These are phyloP conservation scores for Mormoops blainvillei DNA, from an alignment of 2,113 vertebrate species.

Conservation along the genomic window DNA sequence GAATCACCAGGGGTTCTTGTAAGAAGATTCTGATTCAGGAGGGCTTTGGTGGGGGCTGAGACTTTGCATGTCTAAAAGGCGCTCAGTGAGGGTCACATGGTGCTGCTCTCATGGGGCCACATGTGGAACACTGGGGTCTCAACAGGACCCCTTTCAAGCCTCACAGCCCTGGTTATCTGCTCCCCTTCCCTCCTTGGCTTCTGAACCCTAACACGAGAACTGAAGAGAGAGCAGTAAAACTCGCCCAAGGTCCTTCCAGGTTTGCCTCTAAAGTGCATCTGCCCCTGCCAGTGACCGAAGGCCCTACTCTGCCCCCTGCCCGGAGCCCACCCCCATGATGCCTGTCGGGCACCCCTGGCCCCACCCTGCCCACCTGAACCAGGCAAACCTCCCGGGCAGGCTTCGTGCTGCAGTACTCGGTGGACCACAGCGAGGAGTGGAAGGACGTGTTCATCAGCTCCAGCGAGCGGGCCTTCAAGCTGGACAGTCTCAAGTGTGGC, in stretches of 20 bases:
- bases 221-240: not conserved
- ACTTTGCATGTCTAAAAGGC: not conserved
- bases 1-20: not conserved
- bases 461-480: slow-evolving; percentile 92
- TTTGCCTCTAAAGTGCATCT: not conserved
- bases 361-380: not conserved
- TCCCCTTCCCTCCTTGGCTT: not conserved
- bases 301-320: not conserved
- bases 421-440: slow-evolving; percentile 99
- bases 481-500: slow-evolving; percentile 96
- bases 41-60: not conserved
- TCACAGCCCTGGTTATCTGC: not conserved
- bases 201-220: not conserved
- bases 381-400: slow-evolving; percentile 77
- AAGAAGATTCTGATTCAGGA: not conserved
- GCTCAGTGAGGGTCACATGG: not conserved
- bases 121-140: not conserved
- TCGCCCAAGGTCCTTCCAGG: not conserved
- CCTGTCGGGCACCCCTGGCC: not conserved
- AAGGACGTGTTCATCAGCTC: slow-evolving; percentile 97
- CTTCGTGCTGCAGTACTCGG: slow-evolving; percentile 97
- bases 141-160: not conserved
- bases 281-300: not conserved
- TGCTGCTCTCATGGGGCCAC: not conserved
- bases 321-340: fast-evolving